Conservation (phyloP, 2,797 vertebrate genomes). For the Chanos chanos region DNA sequence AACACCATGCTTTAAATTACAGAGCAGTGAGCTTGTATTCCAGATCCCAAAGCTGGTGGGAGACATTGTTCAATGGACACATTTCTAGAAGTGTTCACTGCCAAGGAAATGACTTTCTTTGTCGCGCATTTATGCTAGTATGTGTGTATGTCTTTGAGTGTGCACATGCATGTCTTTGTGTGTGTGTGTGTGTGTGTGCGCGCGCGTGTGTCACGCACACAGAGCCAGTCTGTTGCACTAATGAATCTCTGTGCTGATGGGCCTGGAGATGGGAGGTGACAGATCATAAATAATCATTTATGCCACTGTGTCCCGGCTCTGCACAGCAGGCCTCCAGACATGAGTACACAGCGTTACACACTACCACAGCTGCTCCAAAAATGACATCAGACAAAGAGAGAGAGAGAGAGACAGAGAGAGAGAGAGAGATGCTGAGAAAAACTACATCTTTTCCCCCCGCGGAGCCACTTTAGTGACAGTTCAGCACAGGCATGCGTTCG, state of each 20-base stretch:
- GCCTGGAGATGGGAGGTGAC: constrained; percentile 75
- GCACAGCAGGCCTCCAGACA: constrained; percentile 62
- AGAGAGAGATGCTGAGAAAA: constrained; percentile 7
- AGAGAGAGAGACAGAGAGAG: constrained; percentile 54
- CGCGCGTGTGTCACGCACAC: constrained; percentile 15
- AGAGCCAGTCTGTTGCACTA: constrained; percentile 61
- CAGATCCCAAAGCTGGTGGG: too few relatives aligned
- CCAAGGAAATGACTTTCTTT: too few relatives aligned
- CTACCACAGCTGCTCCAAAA: constrained; percentile 42
- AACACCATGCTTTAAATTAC: too few relatives aligned
- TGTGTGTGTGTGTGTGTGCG: constrained; percentile 18
- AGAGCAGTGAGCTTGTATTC: too few relatives aligned
- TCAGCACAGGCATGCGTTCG: too few relatives aligned
- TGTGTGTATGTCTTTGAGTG: constrained; percentile 37
- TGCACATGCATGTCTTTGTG: background rate
- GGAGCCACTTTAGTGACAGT: too few relatives aligned
- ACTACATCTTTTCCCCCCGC: too few relatives aligned
- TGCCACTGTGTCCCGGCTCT: constrained; percentile 65
- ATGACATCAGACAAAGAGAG: constrained; percentile 66
- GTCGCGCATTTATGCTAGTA: constrained; percentile 44
- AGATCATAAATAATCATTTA: constrained; percentile 85
- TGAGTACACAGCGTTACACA: constrained; percentile 17
- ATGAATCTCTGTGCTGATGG: constrained; percentile 75
- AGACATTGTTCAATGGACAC: too few relatives aligned
- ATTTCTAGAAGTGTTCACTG: too few relatives aligned